A percentile compares a stretch with the other conserved stretches of the same genome.
These are phyloP conservation scores for Gorsachius magnificus DNA, from an alignment of 2,797 vertebrate genomes.

Conservation along the genomic window DNA sequence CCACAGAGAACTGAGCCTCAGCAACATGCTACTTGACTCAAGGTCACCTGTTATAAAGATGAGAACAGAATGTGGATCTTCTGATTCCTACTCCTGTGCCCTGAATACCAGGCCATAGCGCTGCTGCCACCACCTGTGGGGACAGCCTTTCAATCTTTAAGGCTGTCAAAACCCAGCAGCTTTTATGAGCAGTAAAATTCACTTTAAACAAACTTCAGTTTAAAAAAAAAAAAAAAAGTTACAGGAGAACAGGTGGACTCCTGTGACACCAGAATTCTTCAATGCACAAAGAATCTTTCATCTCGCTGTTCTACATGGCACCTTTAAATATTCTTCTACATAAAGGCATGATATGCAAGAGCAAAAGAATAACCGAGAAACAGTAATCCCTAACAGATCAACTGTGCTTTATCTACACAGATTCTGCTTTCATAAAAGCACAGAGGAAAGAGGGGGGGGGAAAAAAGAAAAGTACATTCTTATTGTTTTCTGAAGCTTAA, in stretches of 20 bases:
- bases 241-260: constrained; percentile 58
- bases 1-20: not conserved
- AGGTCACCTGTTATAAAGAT: constrained; percentile 20
- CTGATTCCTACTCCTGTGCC: constrained; percentile 30
- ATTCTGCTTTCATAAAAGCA: constrained; percentile 61
- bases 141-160: constrained; percentile 42
- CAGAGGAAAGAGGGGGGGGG: not conserved
- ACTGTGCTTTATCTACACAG: constrained; percentile 67
- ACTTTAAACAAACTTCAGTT: constrained; percentile 58
- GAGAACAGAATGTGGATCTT: constrained; percentile 9
- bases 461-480: constrained; percentile 27
- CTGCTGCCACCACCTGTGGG: constrained; percentile 50
- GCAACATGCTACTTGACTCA: not conserved
- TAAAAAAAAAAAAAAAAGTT: not conserved
- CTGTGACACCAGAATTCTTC: constrained; percentile 54
- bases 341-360: constrained; percentile 64
- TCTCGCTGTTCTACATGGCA: constrained; percentile 36
- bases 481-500: constrained; percentile 71
- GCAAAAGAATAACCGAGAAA: constrained; percentile 66
- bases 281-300: constrained; percentile 61
- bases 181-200: constrained; percentile 40
- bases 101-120: constrained; percentile 7
- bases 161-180: constrained; percentile 45
- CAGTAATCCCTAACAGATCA: constrained; percentile 70
- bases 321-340: constrained; percentile 70